A percentile compares a stretch with the other conserved stretches of the same genome.
Conservation (phyloP, 2,888 invertebrate species). For the Tenthredo amoena region DNA sequence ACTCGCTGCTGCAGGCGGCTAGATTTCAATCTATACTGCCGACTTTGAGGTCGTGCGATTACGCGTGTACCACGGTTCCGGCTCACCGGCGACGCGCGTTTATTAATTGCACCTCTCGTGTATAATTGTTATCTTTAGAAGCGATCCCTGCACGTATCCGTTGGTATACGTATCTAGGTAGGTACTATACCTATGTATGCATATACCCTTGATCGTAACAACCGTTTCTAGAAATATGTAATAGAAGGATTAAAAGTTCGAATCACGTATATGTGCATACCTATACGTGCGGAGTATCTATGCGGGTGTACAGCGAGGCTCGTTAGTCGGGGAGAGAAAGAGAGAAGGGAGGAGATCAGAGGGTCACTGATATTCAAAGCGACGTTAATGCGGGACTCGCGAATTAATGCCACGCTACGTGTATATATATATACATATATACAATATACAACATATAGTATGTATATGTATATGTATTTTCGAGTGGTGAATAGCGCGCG, state of each 20-base stretch:
- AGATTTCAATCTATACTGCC: not conserved
- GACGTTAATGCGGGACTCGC: not conserved
- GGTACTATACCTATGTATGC: not conserved
- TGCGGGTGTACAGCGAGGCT: not conserved
- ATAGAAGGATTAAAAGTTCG: no score
- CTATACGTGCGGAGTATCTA: no score
- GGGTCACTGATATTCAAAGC: not conserved
- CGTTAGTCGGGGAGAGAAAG: not conserved
- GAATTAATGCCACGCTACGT: not conserved
- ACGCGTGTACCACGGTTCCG: not conserved
- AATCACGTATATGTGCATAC: no score
- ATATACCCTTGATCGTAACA: no score
- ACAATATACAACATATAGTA: no score
- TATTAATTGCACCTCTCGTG: not conserved
- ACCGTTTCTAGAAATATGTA: no score
- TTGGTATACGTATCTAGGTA: not conserved
- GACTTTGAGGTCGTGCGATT: conserved; percentile 10
- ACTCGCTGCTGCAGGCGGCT: not conserved
- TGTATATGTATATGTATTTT: no score
- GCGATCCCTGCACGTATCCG: not conserved
- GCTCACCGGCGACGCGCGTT: not conserved
- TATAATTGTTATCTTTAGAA: conserved; percentile 1
- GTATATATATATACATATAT: no score
- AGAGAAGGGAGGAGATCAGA: not conserved
- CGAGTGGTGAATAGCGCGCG: not conserved